Conservation (phyloP, 2,797 vertebrate species). For the Chaenodraco wilsoni region DNA sequence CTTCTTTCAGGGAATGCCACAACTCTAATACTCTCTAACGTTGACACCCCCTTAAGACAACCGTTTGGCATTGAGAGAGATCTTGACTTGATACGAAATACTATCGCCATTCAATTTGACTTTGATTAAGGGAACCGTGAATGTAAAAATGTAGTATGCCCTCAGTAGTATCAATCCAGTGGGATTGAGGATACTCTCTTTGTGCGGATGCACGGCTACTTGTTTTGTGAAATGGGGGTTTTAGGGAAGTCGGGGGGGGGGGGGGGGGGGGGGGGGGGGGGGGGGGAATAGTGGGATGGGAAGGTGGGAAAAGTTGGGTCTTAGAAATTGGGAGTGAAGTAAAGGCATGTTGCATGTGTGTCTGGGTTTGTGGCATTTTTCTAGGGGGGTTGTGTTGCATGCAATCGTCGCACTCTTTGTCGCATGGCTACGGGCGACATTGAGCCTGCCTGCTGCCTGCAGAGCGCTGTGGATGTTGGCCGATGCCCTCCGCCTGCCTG, state of each 20-base stretch:
- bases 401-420: slow-evolving; percentile 66
- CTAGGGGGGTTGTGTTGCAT: slow-evolving; percentile 62
- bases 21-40: slow-evolving; percentile 74
- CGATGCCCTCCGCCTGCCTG: slow-evolving; percentile 66
- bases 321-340: slow-evolving; percentile 53
- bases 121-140: slow-evolving; percentile 37
- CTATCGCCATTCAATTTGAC: slow-evolving; percentile 58
- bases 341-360: slow-evolving; percentile 73
- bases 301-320: slow-evolving; percentile 50
- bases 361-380: slow-evolving; percentile 39
- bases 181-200: slow-evolving; percentile 84
- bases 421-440: slow-evolving; percentile 73
- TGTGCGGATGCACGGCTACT: slow-evolving; percentile 82
- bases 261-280: slow-evolving; percentile 34
- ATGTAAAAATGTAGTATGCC: slow-evolving; percentile 37
- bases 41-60: slow-evolving; percentile 77
- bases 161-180: slow-evolving; percentile 64
- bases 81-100: slow-evolving; percentile 64
- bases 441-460: slow-evolving; percentile 56
- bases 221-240: slow-evolving; percentile 77
- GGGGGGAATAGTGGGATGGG: slow-evolving; percentile 40
- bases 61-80: slow-evolving; percentile 85
- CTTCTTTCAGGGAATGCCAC: slow-evolving; percentile 80
- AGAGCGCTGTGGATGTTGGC: slow-evolving; percentile 75
- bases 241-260: slow-evolving; percentile 44